Base-by-base conservation (phyloP, 1,140 invertebrate species). In the Euura lappo region DNA sequence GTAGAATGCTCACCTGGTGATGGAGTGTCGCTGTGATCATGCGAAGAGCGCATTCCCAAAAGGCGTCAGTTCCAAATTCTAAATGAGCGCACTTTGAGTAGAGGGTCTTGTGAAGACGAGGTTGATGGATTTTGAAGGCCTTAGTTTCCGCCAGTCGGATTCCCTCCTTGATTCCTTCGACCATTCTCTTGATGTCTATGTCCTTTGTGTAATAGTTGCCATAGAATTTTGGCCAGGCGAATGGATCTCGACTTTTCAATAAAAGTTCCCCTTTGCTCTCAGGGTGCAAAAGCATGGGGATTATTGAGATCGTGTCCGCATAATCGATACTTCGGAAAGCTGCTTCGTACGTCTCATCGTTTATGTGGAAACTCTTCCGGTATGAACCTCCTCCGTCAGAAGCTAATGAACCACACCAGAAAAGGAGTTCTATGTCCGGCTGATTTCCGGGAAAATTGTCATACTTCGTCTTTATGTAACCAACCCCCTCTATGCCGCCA, bases 261-360 rank as follows among this genome's bases (percentile, higher is more conserved):
- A 87, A 86, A n/a, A 95, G 74, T 13, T 86, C 88, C 28, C 94
- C 94, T 75, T 88, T 86, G 0, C 92, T 93, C 83, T 93, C 90
- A 2, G 94, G 94, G 82, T 92, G 90, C 10, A 94, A 83, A 2
- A 93, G 84, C 89, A 93, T 92, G 2, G 92, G 90, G 60, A 92
- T 76, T 8, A 93, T 83, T 0, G 90, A 88, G 76, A 90, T 93
- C 43, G 88, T 89, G 79, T 92, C 90, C 46, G 84, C 81, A 65
- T 84, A 81, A 68, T 89, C 86, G 51, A 60, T 60, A 11, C 13
- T n/a, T 60, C 51, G 51, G 51, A 11, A 79, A 2, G 75, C 28
- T 3, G 70, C 66, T 8, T 79, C 69, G 69, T 80, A 78, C 6
- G 77, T 70, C 68, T 74, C 78, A 42, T 82, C 74, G 7, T 68